phyloP scores from a whole-genome alignment of 1,140 invertebrate genomes.

The Ostrea edulis region DNA sequence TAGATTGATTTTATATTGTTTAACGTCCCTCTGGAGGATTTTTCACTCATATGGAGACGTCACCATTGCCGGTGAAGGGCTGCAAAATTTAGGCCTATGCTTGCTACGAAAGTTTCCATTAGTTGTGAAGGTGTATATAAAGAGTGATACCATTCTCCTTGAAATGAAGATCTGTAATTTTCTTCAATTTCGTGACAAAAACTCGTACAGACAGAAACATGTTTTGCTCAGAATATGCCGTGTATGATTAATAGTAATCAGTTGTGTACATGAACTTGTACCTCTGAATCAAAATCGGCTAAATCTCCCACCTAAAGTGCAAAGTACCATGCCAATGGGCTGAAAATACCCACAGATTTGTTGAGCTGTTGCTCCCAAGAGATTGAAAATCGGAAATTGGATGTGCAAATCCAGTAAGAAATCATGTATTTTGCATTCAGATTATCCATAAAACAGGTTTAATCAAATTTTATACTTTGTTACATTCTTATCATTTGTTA shows the following conservation, averaged over 20 bases:
- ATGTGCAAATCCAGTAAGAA: not conserved
- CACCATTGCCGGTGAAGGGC: too few relatives aligned
- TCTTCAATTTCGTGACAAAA: slow-evolving; percentile 20
- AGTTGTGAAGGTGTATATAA: not conserved
- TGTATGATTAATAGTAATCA: slow-evolving; percentile 8
- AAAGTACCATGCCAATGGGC: not conserved
- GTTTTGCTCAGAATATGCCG: slow-evolving; percentile 10
- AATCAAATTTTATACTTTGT: slow-evolving; percentile 38
- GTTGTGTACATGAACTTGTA: slow-evolving; percentile 6
- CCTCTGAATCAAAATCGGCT: not conserved
- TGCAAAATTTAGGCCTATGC: not conserved
- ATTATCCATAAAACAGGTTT: slow-evolving; percentile 29
- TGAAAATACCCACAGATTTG: slow-evolving; percentile 14
- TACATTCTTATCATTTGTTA: slow-evolving; percentile 12
- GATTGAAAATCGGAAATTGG: slow-evolving; percentile 15
- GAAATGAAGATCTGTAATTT: not conserved
- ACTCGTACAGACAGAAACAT: slow-evolving; percentile 16
- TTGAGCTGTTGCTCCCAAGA: not conserved
- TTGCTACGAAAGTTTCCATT: not conserved
- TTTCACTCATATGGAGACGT: too few relatives aligned
- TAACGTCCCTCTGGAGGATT: too few relatives aligned
- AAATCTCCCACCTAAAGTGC: slow-evolving; percentile 13
- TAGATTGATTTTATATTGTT: not conserved
- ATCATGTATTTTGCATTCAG: slow-evolving; percentile 37
- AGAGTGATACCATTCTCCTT: too few relatives aligned